Evolutionary conservation across 2,888 invertebrate genomes (phyloP), one percentile per base, ranked within the genome.

Genomic region (Athalia circularis): DNA sequence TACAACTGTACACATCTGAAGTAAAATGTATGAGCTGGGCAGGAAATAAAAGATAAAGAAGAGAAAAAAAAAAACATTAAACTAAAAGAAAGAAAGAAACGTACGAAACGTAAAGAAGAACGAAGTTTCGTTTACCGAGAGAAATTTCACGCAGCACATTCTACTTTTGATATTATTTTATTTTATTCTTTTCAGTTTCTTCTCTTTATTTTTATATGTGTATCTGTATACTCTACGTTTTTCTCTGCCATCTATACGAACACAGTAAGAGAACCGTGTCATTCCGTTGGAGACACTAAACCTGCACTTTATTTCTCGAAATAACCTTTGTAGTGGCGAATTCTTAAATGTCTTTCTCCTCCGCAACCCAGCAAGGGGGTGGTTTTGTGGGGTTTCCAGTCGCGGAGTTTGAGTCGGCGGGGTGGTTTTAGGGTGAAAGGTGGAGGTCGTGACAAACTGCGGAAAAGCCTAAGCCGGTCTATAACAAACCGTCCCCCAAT

Each of bases 261-360:
- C 29, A 29, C 29, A 2, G 29, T 2, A 2, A 29, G 29, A 29
- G 29, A 29, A 29, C 29, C 64, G 54, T 68, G 68, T 68, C 68
- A 43, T 54, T 29, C 68, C 15, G 47, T 43, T 15, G 48, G 3
- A 13, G 62, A 65, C 70, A 77, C 61, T 68, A 77, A 70, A 67
- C 70, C 77, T 50, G 70, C 70, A 77, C 65, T 79, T 79, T 79
- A 79, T 79, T 79, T 65, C 76, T 29, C 65, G 76, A 77, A 79
- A 79, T 79, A 76, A 76, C 65, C 76, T 72, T 77, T 67, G 79
- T 62, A 65, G 79, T 65, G 45, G 76, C 65, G 50, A 75, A 79
- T 79, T 79, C 79, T 79, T 79, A 67, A 79, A 79, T 67, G 79
- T 65, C 62, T 75, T 50, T 75, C 43, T 48, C 75, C 72, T 45